Evolutionary conservation across 2,113 vertebrate genomes (phyloP), one percentile per base, ranked within the genome.

Genomic region (Cavia aperea): DNA sequence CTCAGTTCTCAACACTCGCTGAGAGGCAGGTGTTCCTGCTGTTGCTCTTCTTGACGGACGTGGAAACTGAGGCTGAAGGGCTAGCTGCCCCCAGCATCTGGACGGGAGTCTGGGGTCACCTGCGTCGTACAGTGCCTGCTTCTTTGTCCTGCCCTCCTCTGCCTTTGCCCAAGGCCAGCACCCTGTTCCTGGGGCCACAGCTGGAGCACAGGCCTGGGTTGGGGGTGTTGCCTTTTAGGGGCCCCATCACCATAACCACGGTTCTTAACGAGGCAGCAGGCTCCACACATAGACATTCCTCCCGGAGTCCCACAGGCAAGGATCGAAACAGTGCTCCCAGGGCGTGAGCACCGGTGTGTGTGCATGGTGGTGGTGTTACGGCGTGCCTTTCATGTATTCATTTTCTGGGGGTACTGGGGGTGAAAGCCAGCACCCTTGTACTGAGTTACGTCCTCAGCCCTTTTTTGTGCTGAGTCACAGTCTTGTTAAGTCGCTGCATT

Each of bases 111-210:
- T 9, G 0, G 73, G 24, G 70, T 21, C 9, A 1, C 68, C 14
- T 12, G 14, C 24, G 31, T 29, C 33, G 60, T 24, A 29, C 21
- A 43, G 58, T 39, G 65, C 36, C 14, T 33, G 24, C 36, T 88
- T 49, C 36, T 26, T 79, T 43, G 77, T 9, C 19, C 11, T 58
- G 31, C 14, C 13, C 29, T 49, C 11, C 18, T 46, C 54, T 46
- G 19, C 73, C 21, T 39, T 84, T 12, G 3, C 65, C 15, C 31
- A 62, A 63, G 86, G 60, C 33, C 88, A 70, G 15, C 9, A 58
- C 39, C 18, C 63, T 9, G 0, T 21, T 23, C 39, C 62, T 3
- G 7, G 31, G 24, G 43, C 10, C 21, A 36, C 4, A 0, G 51
- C 84, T 88, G 12, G 51, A 79, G 19, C n/a, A 23, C 36, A 13